Evolutionary conservation across 2,888 invertebrate species (phyloP), one percentile per base, ranked within the genome.

Genomic region (Tiliacea citrago): DNA sequence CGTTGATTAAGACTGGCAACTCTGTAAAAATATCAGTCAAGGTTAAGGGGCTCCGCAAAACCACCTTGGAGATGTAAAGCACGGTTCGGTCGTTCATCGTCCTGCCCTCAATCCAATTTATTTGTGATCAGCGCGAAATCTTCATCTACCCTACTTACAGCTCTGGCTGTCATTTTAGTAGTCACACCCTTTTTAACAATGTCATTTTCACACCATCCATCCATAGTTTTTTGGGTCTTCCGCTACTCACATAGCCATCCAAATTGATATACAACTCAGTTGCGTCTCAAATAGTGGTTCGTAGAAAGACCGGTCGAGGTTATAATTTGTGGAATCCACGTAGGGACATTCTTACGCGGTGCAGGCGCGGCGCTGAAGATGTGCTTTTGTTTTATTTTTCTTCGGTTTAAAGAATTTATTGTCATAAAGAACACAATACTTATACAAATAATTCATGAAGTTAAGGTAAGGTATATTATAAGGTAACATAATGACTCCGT

Each of bases 301-400:
- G 29, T 29, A 29, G 29, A 29, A 29, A 51, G 51, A 21, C 21
- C 9, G 51, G 51, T 29, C 29, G 24, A 45, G 24, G 18, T n/a
- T n/a, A n/a, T n/a, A n/a, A n/a, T n/a, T n/a, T n/a, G n/a, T n/a
- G n/a, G n/a, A n/a, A n/a, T n/a, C n/a, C n/a, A n/a, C n/a, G n/a
- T n/a, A n/a, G n/a, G n/a, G n/a, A n/a, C n/a, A n/a, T n/a, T n/a
- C n/a, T n/a, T 24, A 45, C 45, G 16, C n/a, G 16, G 24, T 24
- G 24, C n/a, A 42, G 16, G 24, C 42, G 42, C 6, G 18, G 18
- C 29, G 21, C n/a, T 18, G 16, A 35, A n/a, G 35, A 18, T 18
- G n/a, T 35, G 45, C 10, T 62, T 62, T 45, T n/a, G 68, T 68
- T 68, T 68, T 63, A 5, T 45, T 61, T 29, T 29, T 29, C 29